Conservation (phyloP, 2,797 vertebrate species). For the Sebastiscus albofasciatus region DNA sequence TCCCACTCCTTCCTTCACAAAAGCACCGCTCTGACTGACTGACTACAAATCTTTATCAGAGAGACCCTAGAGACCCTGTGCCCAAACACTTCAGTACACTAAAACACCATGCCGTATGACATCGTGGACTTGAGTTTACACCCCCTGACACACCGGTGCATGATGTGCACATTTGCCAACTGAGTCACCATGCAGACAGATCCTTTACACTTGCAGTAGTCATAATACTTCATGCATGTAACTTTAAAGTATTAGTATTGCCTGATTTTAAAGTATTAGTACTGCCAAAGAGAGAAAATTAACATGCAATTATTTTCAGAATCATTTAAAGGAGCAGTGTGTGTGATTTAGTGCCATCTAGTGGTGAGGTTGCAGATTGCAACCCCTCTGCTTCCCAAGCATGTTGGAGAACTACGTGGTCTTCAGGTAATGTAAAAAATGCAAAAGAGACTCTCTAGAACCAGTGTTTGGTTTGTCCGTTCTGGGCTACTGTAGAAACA, state of each 20-base stretch:
- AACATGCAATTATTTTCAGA: background rate
- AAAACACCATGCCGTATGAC: background rate
- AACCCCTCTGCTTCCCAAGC: background rate
- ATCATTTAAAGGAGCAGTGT: background rate
- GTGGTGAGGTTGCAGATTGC: background rate
- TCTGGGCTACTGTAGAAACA: background rate
- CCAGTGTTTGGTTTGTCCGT: background rate
- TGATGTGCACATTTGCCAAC: background rate
- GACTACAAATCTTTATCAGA: background rate
- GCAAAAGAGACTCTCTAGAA: background rate
- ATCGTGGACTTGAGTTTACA: background rate
- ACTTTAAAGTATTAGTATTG: background rate
- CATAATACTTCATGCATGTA: background rate
- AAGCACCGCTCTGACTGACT: slow-evolving; percentile 17
- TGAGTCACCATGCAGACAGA: background rate
- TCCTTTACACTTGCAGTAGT: background rate
- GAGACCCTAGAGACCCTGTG: background rate
- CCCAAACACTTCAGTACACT: background rate
- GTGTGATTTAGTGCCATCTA: background rate
- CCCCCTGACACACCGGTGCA: background rate
- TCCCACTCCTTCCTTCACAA: background rate
- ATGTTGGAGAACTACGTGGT: background rate
- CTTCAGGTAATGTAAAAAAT: too few species aligned
- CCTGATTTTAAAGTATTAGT: background rate
- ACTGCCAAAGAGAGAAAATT: background rate